Evolutionary conservation across 2,113 vertebrate species (phyloP), one percentile per base, ranked within the genome.

Genomic region (Cyprinus carpio): DNA sequence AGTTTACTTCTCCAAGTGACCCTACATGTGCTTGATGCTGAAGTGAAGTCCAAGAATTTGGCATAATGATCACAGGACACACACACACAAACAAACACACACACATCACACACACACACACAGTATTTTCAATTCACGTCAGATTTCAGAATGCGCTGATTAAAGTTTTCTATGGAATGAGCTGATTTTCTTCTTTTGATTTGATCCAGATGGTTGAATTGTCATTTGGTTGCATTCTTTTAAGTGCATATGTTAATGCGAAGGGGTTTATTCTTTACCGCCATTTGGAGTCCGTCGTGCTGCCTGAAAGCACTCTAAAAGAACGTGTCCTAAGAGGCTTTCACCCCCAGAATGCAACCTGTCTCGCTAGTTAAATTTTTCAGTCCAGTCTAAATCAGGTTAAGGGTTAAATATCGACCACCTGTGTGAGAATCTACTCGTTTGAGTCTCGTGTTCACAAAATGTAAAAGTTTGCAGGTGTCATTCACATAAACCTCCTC

Each of bases 381-480:
- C 85, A 37, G 49, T 77, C 15, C 25, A 31, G 15, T 60, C 83
- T 72, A 79, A 74, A 80, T 88, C 31, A 65, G 83, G 74, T 75
- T 20, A 60, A 69, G 71, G 58, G n/a, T n/a, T 62, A 64, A 84
- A 29, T 40, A 51, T 76, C 37, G 16, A 65, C 51, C 87, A 80
- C 69, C 84, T 88, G 76, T 76, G 76, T 20, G 2, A 1, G 74
- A 18, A 86, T 27, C 79, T 23, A 86, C 76, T 82, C n/a, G 79
- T 75, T 27, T 40, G 43, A 7, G 82, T 60, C 27, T 81, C 83
- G 4, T n/a, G 20, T 86, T 86, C 64, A 77, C 77, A 77, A 84
- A 84, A n/a, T n/a, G n/a, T 20, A 90, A 89, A 87, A 88, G 81
- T 91, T n/a, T 90, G 46, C 87, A 93, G 88, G 90, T 92, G 91